Evolutionary conservation across 1,140 invertebrate genomes (phyloP).

Genomic region (Zaprionus taronus): DNA sequence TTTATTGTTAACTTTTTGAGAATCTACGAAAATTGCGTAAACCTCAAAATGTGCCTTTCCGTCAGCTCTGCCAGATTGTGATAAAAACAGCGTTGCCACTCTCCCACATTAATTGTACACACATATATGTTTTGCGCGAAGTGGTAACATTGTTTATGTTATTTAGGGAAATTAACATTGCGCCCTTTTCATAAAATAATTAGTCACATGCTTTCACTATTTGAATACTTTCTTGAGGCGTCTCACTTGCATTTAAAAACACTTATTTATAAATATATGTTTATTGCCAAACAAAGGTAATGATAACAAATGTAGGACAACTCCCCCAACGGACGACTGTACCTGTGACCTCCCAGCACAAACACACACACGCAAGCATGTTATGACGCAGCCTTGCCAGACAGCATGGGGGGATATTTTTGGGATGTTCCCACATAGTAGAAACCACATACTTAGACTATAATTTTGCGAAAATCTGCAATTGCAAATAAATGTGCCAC

Average conservation of each 20-base stretch:
- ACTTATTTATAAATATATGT: not conserved
- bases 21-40: slow-evolving; percentile 69
- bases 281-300: not conserved
- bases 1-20: slow-evolving; percentile 36
- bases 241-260: not conserved
- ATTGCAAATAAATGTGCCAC: not conserved
- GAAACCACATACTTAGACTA: slow-evolving; percentile 42
- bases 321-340: slow-evolving; percentile 41
- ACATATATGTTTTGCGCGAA: not conserved
- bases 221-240: not conserved
- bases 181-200: slow-evolving; percentile 34
- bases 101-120: not conserved
- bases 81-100: slow-evolving; percentile 20
- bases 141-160: slow-evolving; percentile 36
- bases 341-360: slow-evolving; percentile 21
- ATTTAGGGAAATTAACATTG: slow-evolving; percentile 53
- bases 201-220: not conserved
- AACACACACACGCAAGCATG: slow-evolving; percentile 12
- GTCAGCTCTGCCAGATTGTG: slow-evolving; percentile 29
- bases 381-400: slow-evolving; percentile 26
- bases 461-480: slow-evolving; percentile 36
- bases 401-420: slow-evolving; percentile 40
- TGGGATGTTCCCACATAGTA: slow-evolving; percentile 46
- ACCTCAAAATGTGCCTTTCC: slow-evolving; percentile 69
- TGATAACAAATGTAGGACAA: not conserved